Evolutionary conservation across 2,797 vertebrate genomes (phyloP).

Genomic region (Lates japonicus): DNA sequence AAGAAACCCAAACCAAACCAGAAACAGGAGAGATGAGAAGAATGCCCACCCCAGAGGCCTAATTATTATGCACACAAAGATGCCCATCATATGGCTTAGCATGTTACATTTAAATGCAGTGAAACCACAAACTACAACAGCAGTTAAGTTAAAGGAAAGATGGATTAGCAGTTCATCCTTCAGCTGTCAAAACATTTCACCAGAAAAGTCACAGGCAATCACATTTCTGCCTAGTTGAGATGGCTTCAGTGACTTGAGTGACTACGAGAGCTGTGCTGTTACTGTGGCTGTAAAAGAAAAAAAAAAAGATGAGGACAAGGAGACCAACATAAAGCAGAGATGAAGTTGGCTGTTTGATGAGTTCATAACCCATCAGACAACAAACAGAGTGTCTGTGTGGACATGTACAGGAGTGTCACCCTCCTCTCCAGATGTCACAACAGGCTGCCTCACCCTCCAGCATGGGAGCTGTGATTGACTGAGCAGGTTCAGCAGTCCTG

Average conservation of each 20-base stretch:
- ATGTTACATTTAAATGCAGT: too few species aligned
- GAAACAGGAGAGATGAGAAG: too few species aligned
- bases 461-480: constrained; percentile 83
- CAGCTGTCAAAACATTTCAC: background rate
- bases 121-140: too few species aligned
- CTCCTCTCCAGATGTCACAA: constrained; percentile 43
- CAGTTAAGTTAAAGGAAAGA: background rate
- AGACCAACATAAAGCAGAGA: constrained; percentile 2
- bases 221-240: background rate
- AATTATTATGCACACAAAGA: too few species aligned
- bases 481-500: constrained; percentile 72
- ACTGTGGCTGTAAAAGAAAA: background rate
- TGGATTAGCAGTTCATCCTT: background rate
- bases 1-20: too few species aligned
- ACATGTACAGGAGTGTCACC: constrained; percentile 2
- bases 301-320: background rate
- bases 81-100: too few species aligned
- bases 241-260: background rate
- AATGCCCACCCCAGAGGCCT: too few species aligned
- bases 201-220: background rate
- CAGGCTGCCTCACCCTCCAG: too few species aligned
- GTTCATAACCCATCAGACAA: constrained; percentile 32
- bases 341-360: background rate
- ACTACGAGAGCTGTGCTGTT: background rate
- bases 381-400: constrained; percentile 7